Conservation (phyloP, 1,140 invertebrate genomes). For the Drosophila suzukii region DNA sequence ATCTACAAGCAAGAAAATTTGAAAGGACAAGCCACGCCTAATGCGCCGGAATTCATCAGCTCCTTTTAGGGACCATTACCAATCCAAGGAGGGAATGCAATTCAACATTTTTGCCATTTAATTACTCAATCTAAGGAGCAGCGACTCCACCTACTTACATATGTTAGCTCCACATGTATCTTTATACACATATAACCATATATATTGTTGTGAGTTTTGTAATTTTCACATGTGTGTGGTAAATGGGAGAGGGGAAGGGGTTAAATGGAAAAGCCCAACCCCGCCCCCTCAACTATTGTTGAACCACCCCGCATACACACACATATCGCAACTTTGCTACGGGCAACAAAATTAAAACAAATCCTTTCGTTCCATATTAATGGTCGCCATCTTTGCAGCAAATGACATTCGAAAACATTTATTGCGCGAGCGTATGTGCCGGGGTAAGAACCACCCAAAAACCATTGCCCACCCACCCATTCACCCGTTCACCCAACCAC, state of each 20-base stretch:
- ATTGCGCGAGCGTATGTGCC: slow-evolving; percentile 56
- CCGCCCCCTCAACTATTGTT: slow-evolving; percentile 38
- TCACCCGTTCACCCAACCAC: background rate
- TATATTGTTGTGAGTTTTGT: slow-evolving; percentile 19
- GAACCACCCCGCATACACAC: slow-evolving; percentile 18
- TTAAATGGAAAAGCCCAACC: background rate
- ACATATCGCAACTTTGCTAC: slow-evolving; percentile 24
- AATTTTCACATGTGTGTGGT: slow-evolving; percentile 34
- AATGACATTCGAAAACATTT: slow-evolving; percentile 83
- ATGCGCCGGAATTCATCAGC: background rate
- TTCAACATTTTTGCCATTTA: slow-evolving; percentile 58
- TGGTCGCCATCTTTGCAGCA: slow-evolving; percentile 81
- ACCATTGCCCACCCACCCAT: background rate
- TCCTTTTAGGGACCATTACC: slow-evolving; percentile 7
- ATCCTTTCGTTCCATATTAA: slow-evolving; percentile 83
- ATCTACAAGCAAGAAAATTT: no score
- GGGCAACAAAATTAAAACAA: slow-evolving; percentile 80
- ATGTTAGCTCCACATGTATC: slow-evolving; percentile 28
- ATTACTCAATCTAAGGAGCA: slow-evolving; percentile 50
- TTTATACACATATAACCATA: background rate
- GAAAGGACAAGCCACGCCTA: slow-evolving; percentile 10
- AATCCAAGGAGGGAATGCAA: slow-evolving; percentile 43
- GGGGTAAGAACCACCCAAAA: background rate
- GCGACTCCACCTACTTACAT: slow-evolving; percentile 49
- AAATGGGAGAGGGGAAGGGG: background rate